Conservation (phyloP, 2,797 vertebrate genomes). For the Tolypeutes matacus region DNA sequence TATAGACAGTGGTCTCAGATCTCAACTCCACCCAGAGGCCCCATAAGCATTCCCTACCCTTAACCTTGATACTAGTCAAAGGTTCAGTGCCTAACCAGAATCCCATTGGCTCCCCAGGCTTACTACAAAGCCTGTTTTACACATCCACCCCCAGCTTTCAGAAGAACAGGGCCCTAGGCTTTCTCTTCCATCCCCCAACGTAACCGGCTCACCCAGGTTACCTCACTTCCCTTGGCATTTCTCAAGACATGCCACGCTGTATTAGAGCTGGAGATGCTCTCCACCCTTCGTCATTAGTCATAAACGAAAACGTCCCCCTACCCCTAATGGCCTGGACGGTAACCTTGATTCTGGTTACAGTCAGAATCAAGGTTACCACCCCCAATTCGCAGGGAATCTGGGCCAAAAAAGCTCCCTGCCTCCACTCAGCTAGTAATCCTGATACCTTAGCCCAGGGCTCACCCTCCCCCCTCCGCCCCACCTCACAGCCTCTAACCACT, state of each 20-base stretch:
- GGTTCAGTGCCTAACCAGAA: background rate
- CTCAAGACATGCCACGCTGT: background rate
- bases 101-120: background rate
- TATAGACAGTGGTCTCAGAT: background rate
- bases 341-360: background rate
- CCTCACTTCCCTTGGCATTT: background rate
- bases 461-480: background rate
- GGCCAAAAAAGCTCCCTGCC: background rate
- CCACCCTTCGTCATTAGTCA: constrained; percentile 27
- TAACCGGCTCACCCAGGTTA: background rate
- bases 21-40: background rate
- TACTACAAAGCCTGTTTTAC: background rate
- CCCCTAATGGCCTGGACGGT: background rate
- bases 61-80: background rate
- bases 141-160: background rate
- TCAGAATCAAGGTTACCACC: too few relatives aligned
- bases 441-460: background rate
- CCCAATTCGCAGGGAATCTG: background rate
- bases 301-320: background rate
- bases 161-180: background rate
- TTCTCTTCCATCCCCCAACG: background rate
- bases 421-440: background rate
- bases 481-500: background rate
- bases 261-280: background rate
- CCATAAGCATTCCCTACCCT: background rate